Conservation (phyloP, 2,888 invertebrate species). For the Busseola fusca region DNA sequence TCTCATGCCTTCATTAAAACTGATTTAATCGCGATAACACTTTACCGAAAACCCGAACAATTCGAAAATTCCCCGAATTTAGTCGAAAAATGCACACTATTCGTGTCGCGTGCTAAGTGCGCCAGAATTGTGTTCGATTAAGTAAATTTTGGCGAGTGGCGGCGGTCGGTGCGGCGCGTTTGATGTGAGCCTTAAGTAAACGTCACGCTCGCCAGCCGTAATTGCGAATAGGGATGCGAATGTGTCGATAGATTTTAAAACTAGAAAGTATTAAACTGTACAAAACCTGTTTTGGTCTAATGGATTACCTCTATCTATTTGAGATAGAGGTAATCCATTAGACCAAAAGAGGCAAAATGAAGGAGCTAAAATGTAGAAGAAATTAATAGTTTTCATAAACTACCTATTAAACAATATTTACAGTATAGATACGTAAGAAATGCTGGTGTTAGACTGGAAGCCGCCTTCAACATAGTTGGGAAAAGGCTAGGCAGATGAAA, state of each 20-base stretch:
- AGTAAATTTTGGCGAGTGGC: slow-evolving; percentile 77
- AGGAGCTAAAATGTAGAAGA: too few species aligned
- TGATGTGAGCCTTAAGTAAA: slow-evolving; percentile 83
- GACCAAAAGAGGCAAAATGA: neutral
- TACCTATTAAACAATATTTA: neutral
- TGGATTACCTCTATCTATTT: too few species aligned
- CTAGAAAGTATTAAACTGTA: neutral
- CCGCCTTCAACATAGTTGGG: too few species aligned
- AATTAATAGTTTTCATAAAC: neutral
- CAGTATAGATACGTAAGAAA: neutral
- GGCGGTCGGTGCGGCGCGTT: slow-evolving; percentile 71
- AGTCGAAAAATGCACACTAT: slow-evolving; percentile 46
- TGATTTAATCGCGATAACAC: slow-evolving; percentile 43
- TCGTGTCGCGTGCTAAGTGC: slow-evolving; percentile 56
- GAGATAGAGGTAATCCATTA: neutral
- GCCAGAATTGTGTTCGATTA: slow-evolving; percentile 70
- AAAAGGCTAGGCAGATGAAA: too few species aligned
- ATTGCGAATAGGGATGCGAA: slow-evolving; percentile 72
- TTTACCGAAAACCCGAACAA: slow-evolving; percentile 36
- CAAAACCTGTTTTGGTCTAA: too few species aligned
- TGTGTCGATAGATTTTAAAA: slow-evolving; percentile 52
- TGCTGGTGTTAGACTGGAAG: too few species aligned
- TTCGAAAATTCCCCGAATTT: slow-evolving; percentile 50
- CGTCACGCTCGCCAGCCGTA: slow-evolving; percentile 77
- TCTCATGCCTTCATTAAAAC: slow-evolving; percentile 38